A percentile compares a stretch with the other conserved stretches of the same genome.
These are phyloP conservation scores for Arbacia lixula DNA, from an alignment of 53 echinoderm and acorn worm genomes.

Conservation along the genomic window DNA sequence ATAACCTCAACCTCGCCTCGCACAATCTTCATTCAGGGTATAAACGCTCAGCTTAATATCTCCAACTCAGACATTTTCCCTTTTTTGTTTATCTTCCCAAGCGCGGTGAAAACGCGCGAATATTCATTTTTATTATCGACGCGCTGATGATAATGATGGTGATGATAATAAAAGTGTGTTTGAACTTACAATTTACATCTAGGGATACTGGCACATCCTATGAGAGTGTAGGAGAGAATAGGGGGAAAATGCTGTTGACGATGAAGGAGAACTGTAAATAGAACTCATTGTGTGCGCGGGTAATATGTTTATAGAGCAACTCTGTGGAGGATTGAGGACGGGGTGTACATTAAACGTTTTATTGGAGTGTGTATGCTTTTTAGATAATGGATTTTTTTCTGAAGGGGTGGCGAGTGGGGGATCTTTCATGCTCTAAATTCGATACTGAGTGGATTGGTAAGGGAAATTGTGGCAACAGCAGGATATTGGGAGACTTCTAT, in stretches of 20 bases:
- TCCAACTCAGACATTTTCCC: not conserved
- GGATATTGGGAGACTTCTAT: no score
- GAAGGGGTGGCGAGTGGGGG: no score
- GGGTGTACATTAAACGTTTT: conserved; percentile 28
- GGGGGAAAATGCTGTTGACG: not conserved
- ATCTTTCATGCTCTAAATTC: not conserved
- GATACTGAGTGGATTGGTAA: not conserved
- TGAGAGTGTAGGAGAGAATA: not conserved
- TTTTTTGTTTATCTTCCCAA: conserved; percentile 2
- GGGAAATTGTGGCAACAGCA: not conserved
- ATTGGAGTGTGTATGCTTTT: conserved; percentile 11
- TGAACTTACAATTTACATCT: conserved; percentile 24
- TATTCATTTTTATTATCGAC: no score
- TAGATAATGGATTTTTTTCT: conserved; percentile 42
- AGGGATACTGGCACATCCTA: not conserved
- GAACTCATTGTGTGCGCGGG: no score
- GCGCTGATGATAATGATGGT: no score
- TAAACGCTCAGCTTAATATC: conserved; percentile 38
- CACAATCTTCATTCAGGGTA: not conserved
- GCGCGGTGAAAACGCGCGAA: no score
- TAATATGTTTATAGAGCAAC: not conserved
- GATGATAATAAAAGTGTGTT: conserved; percentile 33
- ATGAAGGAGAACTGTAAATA: not conserved
- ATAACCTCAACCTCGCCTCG: conserved; percentile 36
- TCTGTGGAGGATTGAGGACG: not conserved